Percentiles rank a stretch among this genome's conserved stretches.
Conservation (phyloP, 2,888 invertebrate species). For the Resseliella maxima region DNA sequence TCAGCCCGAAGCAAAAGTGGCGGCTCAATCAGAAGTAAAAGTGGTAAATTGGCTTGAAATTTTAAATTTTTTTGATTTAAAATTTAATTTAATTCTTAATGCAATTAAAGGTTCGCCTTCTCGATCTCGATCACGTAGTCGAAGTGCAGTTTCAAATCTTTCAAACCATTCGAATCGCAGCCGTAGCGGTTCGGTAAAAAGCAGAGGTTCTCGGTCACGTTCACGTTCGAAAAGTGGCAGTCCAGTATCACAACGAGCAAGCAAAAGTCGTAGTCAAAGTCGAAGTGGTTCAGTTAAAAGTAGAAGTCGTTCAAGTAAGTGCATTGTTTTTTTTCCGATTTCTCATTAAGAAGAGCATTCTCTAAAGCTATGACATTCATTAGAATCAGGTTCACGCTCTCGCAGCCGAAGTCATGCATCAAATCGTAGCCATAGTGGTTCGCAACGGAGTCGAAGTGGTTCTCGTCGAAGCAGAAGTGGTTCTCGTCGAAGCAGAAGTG, state of each 20-base stretch:
- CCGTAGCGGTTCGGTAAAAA: constrained; percentile 58
- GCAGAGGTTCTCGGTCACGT: constrained; percentile 58
- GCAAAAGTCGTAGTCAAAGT: constrained; percentile 58
- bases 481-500: constrained; percentile 60
- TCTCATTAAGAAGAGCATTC: background rate
- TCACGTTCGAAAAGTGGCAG: constrained; percentile 59
- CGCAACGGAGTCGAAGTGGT: constrained; percentile 59
- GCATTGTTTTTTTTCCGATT: background rate
- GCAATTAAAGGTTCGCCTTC: constrained; percentile 58
- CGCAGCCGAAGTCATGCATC: constrained; percentile 60
- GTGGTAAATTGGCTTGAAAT: background rate
- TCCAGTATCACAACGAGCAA: constrained; percentile 57
- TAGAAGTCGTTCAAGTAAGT: background rate
- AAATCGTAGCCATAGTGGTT: constrained; percentile 58
- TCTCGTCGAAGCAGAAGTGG: constrained; percentile 58
- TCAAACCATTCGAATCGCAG: constrained; percentile 40
- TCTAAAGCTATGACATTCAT: background rate
- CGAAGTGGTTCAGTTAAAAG: background rate
- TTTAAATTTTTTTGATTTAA: no score
- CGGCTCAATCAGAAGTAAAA: constrained; percentile 61
- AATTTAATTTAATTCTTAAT: no score
- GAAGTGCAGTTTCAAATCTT: constrained; percentile 62
- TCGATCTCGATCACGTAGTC: constrained; percentile 1
- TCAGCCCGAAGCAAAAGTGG: constrained; percentile 61
- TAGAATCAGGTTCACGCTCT: constrained; percentile 44